Evolutionary conservation across 2,113 vertebrate species (phyloP), one percentile per base, ranked within the genome.

Genomic region (Caloenas nicobarica): DNA sequence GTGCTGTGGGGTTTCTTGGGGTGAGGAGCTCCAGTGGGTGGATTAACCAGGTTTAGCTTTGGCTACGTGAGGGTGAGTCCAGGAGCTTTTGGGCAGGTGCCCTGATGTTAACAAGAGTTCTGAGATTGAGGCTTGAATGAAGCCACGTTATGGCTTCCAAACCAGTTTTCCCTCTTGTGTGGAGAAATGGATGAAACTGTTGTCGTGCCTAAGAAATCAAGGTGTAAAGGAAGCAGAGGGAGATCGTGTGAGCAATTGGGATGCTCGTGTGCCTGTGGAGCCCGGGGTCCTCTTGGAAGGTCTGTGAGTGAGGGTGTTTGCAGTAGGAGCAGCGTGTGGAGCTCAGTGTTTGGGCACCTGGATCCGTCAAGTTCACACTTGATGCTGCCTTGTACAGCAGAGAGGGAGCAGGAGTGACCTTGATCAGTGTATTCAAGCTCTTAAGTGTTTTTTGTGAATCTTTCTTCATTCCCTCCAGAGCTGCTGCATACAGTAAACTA

Each of bases 401-500:
- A 9, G 48, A 26, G 66, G 36, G 51, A 26, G 3, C 60, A 5
- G 65, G 29, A 46, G 9, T 69, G 40, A 17, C n/a, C 69, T 82
- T 22, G 13, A 9, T 26, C 22, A 16, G 57, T 2, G 0, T 2
- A 1, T 40, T 28, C 16, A 31, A 46, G 61, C 81, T 68, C 25
- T 2, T 38, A 28, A 80, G 10, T 31, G 18, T n/a, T 40, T 72
- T 56, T 31, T 68, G 13, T 9, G 1, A 14, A 3, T 21, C 5
- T 38, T 28, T 54, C 23, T 66, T 11, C 11, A 0, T 54, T 12
- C 83, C n/a, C 54, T 28, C 6, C 95, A 99, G 99, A 97, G 99
- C 99, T 5, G 99, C 99, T 4, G 99, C 99, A 2, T 98, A 99
- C 97, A 99, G 99, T 95, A 99, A 99, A 74, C 97, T 99, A 7